Conservation (phyloP, 37 sponge, comb jelly and placozoan species). For the Haliclona indistincta region DNA sequence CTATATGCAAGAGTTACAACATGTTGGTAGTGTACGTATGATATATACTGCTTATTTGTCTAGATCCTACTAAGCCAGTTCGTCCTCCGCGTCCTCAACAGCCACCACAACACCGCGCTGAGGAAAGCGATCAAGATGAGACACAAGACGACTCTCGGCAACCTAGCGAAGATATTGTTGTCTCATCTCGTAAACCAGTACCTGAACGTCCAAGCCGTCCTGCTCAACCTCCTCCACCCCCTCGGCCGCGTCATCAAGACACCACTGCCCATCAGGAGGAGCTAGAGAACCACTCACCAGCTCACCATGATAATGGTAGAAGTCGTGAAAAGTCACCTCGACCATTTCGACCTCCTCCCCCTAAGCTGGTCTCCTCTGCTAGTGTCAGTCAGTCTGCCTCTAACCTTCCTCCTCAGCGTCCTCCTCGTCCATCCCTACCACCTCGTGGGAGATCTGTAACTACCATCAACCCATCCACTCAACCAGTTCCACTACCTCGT, state of each 20-base stretch:
- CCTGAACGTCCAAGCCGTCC: neutral
- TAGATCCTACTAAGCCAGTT: too few species aligned
- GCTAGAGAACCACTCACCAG: too few species aligned
- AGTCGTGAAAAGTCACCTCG: neutral
- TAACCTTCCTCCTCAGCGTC: too few species aligned
- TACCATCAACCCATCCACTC: too few species aligned
- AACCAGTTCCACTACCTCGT: neutral
- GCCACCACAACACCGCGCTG: too few species aligned
- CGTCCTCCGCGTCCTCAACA: too few species aligned
- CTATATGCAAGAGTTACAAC: too few species aligned
- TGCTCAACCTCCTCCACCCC: neutral
- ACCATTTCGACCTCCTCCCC: slow-evolving; percentile 9
- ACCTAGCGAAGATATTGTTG: neutral
- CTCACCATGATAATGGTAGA: too few species aligned
- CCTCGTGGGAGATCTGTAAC: neutral
- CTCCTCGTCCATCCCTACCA: neutral
- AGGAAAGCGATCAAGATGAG: neutral
- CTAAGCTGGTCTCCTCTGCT: neutral
- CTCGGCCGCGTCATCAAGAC: neutral
- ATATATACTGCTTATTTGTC: too few species aligned
- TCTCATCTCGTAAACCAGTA: too few species aligned
- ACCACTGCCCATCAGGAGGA: neutral
- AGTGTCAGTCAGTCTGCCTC: too few species aligned
- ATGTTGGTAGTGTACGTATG: too few species aligned
- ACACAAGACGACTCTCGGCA: neutral